These are phyloP conservation scores for Grammomys surdaster DNA, from an alignment of 2,113 vertebrate species.

Conservation along the genomic window DNA sequence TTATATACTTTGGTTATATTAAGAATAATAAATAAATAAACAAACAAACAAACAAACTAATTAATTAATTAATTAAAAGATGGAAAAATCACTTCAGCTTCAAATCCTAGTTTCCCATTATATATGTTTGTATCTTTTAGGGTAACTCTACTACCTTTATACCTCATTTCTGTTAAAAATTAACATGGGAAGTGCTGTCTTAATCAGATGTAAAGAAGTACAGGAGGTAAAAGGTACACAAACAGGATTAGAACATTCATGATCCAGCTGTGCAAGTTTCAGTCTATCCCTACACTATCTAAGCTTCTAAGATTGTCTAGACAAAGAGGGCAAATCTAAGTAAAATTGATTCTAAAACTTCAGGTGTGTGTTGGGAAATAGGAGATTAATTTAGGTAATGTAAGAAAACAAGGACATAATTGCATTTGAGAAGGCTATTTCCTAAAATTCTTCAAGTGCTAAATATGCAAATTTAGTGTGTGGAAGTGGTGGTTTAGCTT, in stretches of 20 bases:
- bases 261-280: background rate
- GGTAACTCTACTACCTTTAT: background rate
- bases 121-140: background rate
- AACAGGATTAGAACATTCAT: background rate
- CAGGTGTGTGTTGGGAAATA: background rate
- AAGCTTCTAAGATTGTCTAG: background rate
- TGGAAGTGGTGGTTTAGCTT: background rate
- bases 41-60: background rate
- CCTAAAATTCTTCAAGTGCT: slow-evolving; percentile 26
- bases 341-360: slow-evolving; percentile 20
- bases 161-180: slow-evolving; percentile 24
- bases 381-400: background rate
- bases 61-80: background rate
- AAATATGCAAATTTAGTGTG: background rate
- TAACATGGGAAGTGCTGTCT: background rate
- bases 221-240: background rate
- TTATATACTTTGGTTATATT: slow-evolving; percentile 11
- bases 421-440: slow-evolving; percentile 29
- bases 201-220: background rate
- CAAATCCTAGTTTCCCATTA: background rate
- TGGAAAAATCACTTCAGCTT: background rate
- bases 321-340: background rate
- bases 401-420: background rate
- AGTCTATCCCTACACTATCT: background rate
- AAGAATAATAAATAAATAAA: slow-evolving; percentile 33